Percentiles rank a stretch among this genome's conserved stretches.
Evolutionary conservation across 2,113 vertebrate genomes (phyloP).

Genomic region (Oreotrochilus melanogaster): DNA sequence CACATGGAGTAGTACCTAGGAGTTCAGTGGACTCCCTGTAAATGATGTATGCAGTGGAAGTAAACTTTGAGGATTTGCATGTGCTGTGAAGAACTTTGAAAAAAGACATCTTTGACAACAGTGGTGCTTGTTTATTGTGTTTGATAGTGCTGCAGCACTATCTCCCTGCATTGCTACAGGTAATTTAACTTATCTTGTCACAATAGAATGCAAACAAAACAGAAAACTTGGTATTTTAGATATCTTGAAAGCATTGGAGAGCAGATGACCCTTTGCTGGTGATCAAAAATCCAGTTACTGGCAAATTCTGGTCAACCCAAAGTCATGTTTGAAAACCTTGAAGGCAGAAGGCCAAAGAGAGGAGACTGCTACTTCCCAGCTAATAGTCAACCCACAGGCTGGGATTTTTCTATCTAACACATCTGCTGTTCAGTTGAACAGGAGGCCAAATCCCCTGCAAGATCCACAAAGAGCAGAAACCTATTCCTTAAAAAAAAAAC

Average conservation of each 20-base stretch:
- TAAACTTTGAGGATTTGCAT: neutral
- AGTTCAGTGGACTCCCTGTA: neutral
- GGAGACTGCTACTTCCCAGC: neutral
- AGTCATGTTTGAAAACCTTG: neutral
- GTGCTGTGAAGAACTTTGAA: neutral
- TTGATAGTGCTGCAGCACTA: neutral
- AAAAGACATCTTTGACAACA: neutral
- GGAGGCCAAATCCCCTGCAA: constrained; percentile 16
- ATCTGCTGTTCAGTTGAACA: constrained; percentile 16
- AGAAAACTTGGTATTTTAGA: neutral
- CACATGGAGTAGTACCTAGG: neutral
- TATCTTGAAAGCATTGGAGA: neutral
- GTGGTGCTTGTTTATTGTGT: neutral
- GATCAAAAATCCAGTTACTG: neutral
- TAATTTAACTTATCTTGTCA: neutral
- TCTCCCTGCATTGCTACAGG: neutral
- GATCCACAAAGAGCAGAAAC: constrained; percentile 54
- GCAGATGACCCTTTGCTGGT: neutral
- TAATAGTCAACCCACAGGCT: neutral
- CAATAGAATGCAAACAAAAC: neutral
- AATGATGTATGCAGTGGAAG: neutral
- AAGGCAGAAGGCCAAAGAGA: neutral
- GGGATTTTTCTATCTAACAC: constrained; percentile 21
- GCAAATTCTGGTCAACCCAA: neutral
- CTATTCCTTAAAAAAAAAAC: neutral